Percentiles rank a stretch among this genome's conserved stretches.
phyloP scores from a whole-genome alignment of 2,888 invertebrate genomes.

The Lacanobia wlatinum region DNA sequence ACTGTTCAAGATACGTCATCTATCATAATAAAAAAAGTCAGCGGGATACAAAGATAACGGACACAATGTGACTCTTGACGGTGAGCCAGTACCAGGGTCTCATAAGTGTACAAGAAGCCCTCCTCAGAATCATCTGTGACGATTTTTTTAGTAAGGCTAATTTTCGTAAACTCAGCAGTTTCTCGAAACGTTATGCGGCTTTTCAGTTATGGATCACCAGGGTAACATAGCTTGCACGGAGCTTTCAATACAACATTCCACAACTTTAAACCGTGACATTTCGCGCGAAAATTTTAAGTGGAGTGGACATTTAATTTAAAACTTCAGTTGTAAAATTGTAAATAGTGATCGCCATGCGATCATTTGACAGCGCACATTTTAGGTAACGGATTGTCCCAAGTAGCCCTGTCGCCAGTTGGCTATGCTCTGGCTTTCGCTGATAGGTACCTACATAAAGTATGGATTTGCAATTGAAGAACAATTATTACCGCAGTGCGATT shows the following conservation, averaged over 20 bases:
- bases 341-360: background rate
- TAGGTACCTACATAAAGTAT: background rate
- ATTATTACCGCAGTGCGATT: too few relatives aligned
- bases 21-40: background rate
- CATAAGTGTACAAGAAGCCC: conserved; percentile 18
- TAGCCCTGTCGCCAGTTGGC: background rate
- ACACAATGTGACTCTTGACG: conserved; percentile 23
- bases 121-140: too few relatives aligned
- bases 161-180: background rate
- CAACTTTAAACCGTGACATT: background rate
- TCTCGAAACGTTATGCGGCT: conserved; percentile 12
- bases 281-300: background rate
- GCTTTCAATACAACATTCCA: conserved; percentile 17
- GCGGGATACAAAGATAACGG: conserved; percentile 23
- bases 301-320: background rate
- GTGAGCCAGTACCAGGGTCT: conserved; percentile 33
- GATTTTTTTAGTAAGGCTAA: too few relatives aligned
- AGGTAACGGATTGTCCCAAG: background rate
- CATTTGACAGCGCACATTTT: background rate
- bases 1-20: background rate
- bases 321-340: background rate
- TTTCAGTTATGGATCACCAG: conserved; percentile 37
- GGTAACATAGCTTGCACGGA: conserved; percentile 2
- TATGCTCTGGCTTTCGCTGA: background rate
- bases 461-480: background rate